Base-by-base conservation (phyloP, 2,888 invertebrate genomes). In the Acleris emargana region DNA sequence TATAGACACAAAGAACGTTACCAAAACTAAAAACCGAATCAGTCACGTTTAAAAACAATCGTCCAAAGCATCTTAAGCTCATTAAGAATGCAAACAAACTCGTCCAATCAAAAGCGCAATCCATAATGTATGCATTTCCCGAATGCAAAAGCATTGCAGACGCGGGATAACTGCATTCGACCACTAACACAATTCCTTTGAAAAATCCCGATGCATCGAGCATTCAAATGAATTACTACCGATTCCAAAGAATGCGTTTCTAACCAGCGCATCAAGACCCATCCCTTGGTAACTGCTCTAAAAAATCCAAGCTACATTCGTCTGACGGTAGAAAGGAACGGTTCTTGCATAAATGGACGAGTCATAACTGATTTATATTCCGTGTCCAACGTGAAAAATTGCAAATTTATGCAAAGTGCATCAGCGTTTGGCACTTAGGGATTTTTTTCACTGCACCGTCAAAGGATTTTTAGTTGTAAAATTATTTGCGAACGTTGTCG, bases 341-440 rank as follows among this genome's bases (percentile, higher is more conserved):
- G 68, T 9, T 64, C 66, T 16, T 11, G 9, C 28, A 13, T 11
- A 16, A 45, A 20, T 55, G 68, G 68, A 25, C 45, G 52, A 17
- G 50, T 66, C 67, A 68, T 76, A 79, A 78, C 72, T 75, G 77
- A 77, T 78, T 82, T 77, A 80, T 75, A 79, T 76, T 78, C 77
- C 62, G 53, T 52, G 67, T 64, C 49, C 68, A 67, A 57, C 61
- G 61, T 70, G 74, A 76, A 76, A 76, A 77, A 74, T 69, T 77
- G 81, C 76, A 81, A 82, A 84, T 85, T 76, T 83, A 84, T 85
- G 84, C 76, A 80, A 79, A 85, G 78, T 79, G 81, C 82, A 81
- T 81, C 69, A 64, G 58, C 69, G 66, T 68, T 69, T 68, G 64
- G 62, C 66, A 66, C 60, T 66, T 66, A 66, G 38, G 58, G 32